Evolutionary conservation across 1,140 invertebrate species (phyloP).

Genomic region (Drosophila kanapiae): DNA sequence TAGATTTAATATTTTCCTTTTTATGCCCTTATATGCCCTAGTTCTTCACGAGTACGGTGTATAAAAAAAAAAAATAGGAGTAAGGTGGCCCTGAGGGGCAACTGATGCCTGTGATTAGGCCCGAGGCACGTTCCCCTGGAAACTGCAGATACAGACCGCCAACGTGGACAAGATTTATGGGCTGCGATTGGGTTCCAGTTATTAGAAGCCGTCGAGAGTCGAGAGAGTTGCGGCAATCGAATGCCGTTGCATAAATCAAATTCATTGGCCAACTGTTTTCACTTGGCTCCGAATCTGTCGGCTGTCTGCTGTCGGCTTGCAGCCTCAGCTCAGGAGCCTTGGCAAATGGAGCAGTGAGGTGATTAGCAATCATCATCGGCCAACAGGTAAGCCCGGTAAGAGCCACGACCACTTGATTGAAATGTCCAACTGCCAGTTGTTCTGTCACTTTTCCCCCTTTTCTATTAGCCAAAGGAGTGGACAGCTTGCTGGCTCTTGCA

Average conservation of each 20-base stretch:
- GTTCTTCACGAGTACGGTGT: background rate
- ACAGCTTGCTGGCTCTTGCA: slow-evolving; percentile 11
- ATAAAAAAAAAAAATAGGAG: slow-evolving; percentile 3
- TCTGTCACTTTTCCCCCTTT: slow-evolving; percentile 10
- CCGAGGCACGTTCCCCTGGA: slow-evolving; percentile 58
- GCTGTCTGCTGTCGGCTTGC: background rate
- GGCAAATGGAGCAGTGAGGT: slow-evolving; percentile 67
- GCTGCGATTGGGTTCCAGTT: slow-evolving; percentile 64
- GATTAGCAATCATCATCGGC: slow-evolving; percentile 68
- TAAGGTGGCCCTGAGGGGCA: slow-evolving; percentile 41
- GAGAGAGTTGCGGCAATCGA: slow-evolving; percentile 41
- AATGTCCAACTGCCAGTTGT: slow-evolving; percentile 55
- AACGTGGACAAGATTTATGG: slow-evolving; percentile 79
- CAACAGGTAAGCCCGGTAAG: slow-evolving; percentile 36
- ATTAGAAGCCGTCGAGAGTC: slow-evolving; percentile 56
- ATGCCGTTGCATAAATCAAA: slow-evolving; percentile 79
- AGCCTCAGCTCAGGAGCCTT: slow-evolving; percentile 23
- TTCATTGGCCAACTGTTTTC: slow-evolving; percentile 64
- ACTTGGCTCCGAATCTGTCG: slow-evolving; percentile 18
- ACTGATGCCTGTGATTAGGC: slow-evolving; percentile 74
- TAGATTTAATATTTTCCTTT: background rate
- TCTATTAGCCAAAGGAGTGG: slow-evolving; percentile 24
- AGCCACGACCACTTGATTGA: slow-evolving; percentile 55
- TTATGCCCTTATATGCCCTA: background rate
- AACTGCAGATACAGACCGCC: slow-evolving; percentile 47